Conservation (phyloP, 2,797 vertebrate species). For the Smutsia temminckii region DNA sequence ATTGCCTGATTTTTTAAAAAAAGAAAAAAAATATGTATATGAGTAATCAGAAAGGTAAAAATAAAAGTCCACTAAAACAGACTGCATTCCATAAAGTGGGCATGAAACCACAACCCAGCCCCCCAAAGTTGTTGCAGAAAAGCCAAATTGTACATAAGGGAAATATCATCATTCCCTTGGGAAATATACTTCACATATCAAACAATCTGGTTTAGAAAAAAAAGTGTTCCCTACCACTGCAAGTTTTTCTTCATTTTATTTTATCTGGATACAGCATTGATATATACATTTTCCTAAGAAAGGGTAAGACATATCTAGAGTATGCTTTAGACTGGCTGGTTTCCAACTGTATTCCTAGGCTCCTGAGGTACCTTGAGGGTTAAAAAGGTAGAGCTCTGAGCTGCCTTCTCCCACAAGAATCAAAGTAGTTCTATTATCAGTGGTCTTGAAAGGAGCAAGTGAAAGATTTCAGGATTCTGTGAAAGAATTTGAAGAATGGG, state of each 20-base stretch:
- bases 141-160: background rate
- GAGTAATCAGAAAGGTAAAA: background rate
- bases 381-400: constrained; percentile 26
- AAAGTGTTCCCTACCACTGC: background rate
- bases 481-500: background rate
- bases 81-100: background rate
- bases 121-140: constrained; percentile 14
- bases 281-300: constrained; percentile 23
- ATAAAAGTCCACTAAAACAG: background rate
- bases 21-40: constrained; percentile 36
- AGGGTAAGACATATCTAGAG: constrained; percentile 1
- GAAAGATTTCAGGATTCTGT: background rate
- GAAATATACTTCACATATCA: constrained; percentile 48
- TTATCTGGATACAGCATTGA: constrained; percentile 25
- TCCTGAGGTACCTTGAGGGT: background rate
- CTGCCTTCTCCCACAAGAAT: background rate
- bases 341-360: constrained; percentile 20
- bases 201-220: background rate
- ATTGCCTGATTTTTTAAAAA: constrained; percentile 89
- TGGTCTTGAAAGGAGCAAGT: constrained; percentile 5
- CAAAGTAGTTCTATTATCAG: background rate
- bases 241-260: constrained; percentile 52
- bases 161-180: background rate
- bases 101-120: constrained; percentile 8
- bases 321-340: background rate